These are phyloP conservation scores for Speoplatyrhinus poulsoni DNA, from an alignment of 2,113 vertebrate genomes.

Conservation along the genomic window DNA sequence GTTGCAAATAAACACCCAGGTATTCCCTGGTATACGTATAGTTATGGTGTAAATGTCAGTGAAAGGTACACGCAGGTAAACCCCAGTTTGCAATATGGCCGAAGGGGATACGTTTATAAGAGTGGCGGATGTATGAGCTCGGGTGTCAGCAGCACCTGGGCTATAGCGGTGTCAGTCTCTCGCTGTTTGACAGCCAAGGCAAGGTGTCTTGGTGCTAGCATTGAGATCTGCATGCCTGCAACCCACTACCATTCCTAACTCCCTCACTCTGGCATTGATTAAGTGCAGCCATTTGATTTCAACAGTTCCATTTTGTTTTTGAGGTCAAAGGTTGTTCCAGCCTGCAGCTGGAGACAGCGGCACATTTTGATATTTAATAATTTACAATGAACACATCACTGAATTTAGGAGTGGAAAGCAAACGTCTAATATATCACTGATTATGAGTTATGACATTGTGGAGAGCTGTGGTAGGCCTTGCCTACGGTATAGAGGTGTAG, in stretches of 20 bases:
- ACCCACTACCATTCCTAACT: neutral
- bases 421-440: neutral
- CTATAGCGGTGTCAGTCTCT: neutral
- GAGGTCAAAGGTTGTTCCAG: conserved; percentile 6
- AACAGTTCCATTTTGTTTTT: neutral
- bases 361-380: neutral
- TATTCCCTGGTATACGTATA: neutral
- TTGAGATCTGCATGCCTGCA: neutral
- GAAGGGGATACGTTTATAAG: neutral
- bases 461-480: neutral
- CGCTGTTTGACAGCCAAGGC: neutral
- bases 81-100: neutral
- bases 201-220: neutral
- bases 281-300: neutral
- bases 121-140: neutral
- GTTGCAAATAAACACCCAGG: neutral
- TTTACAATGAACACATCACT: no score
- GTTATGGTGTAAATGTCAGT: neutral
- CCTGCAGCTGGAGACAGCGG: neutral
- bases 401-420: neutral
- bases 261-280: conserved; percentile 14
- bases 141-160: neutral
- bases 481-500: neutral
- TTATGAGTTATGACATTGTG: neutral
- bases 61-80: neutral